Base-by-base conservation (phyloP, 2,113 vertebrate genomes). In the Barbus barbus region DNA sequence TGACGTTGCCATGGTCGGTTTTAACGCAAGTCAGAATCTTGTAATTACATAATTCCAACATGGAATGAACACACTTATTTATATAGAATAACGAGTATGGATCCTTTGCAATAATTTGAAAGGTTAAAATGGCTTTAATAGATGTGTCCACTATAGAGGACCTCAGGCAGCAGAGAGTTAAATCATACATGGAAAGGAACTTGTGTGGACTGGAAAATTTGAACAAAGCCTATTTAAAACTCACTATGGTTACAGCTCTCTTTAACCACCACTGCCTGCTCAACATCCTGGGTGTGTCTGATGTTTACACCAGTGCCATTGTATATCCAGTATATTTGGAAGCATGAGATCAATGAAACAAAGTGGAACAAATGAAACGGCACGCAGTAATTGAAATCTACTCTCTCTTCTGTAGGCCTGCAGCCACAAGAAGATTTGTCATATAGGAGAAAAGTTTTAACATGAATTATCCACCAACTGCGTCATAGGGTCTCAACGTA, bases 221-320 rank as follows among this genome's bases (percentile, higher is more conserved):
- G 33, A 65, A 71, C 86, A 83, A 85, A 73, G 65, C 41, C 75
- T 82, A 69, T 83, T 80, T 80, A 79, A 33, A 83, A 60, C 18
- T 83, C 28, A 67, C 73, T 46, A 67, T 87, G 73, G 80, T 83
- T 79, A 60, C 41, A 76, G 51, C 71, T 46, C 53, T 53, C 65
- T 41, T 24, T 81, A 71, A 76, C n/a, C 56, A 75, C 73, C 63
- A 72, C 33, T 38, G 41, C 18, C 78, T n/a, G 7, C 41, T 80
- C 80, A 77, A 78, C 83, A 79, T 79, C 78, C 83, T 86, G 86
- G 84, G 77, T 51, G 77, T 65, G 78, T 84, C 65, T 83, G 72
- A 18, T 82, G 31, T 72, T 72, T 82, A 56, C 46, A 38, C 41
- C n/a, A 61, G n/a, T 60, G 20, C 69, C 22, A 71, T 53, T 71